Conservation (phyloP, 2,797 vertebrate genomes). For the Onychomys arenicola region DNA sequence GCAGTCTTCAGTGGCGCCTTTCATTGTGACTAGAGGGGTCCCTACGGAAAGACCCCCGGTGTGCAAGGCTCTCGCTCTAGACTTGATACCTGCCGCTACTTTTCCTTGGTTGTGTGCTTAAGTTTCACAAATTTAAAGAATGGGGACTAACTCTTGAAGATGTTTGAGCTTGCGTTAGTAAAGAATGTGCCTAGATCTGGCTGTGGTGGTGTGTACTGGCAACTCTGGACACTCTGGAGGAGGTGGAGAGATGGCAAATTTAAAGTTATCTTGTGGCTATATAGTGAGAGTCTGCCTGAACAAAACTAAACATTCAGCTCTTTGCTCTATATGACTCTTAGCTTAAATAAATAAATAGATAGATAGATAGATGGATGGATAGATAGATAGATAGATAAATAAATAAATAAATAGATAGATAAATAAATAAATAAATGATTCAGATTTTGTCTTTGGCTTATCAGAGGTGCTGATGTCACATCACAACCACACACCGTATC, state of each 20-base stretch:
- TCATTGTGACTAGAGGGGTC: background rate
- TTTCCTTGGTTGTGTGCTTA: background rate
- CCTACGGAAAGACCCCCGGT: background rate
- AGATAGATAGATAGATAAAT: background rate
- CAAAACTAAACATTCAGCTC: slow-evolving; percentile 25
- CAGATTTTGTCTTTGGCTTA: background rate
- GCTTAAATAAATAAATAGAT: background rate
- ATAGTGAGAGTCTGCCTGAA: background rate
- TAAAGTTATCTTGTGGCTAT: background rate
- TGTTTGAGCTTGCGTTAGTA: background rate
- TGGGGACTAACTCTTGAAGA: background rate
- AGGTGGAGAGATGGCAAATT: background rate
- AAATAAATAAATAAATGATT: background rate
- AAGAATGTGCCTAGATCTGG: background rate
- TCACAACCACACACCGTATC: background rate
- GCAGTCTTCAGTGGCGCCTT: background rate
- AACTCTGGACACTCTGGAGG: background rate
- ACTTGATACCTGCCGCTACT: slow-evolving; percentile 30
- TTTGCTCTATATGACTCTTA: background rate
- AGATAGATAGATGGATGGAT: no score
- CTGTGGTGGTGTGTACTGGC: background rate
- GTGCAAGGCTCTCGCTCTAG: background rate
- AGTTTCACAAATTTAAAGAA: slow-evolving; percentile 1
- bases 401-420: no score
- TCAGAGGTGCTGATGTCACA: background rate